phyloP scores from a whole-genome alignment of 2,113 vertebrate genomes.

The Micromys minutus region DNA sequence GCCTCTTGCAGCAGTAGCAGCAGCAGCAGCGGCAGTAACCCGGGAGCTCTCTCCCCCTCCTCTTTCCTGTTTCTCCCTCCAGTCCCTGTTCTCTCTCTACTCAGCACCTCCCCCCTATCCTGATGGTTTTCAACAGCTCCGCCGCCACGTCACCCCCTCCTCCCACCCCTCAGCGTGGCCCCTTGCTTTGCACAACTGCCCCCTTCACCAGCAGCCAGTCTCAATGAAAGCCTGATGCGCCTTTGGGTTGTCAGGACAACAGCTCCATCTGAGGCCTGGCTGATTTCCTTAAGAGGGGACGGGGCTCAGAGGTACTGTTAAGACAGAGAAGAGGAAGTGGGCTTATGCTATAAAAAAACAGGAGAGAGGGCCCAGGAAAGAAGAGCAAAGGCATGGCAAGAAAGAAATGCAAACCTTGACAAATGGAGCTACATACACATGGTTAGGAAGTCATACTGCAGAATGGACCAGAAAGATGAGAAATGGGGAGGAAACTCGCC shows the following conservation, averaged over 20 bases:
- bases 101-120: conserved; percentile 59
- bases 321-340: neutral
- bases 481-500: conserved; percentile 65
- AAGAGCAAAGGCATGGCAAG: neutral
- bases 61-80: conserved; percentile 53
- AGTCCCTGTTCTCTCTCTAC: conserved; percentile 39
- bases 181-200: conserved; percentile 79
- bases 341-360: neutral
- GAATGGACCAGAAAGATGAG: neutral
- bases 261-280: conserved; percentile 88
- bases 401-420: neutral
- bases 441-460: neutral
- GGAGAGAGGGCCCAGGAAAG: conserved; percentile 3
- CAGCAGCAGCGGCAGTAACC: conserved; percentile 66
- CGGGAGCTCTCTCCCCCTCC: conserved; percentile 50
- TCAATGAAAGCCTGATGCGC: conserved; percentile 83
- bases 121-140: conserved; percentile 39
- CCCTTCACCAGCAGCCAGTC: conserved; percentile 78
- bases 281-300: conserved; percentile 76
- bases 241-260: conserved; percentile 91
- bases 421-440: neutral
- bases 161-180: conserved; percentile 55
- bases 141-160: conserved; percentile 48
- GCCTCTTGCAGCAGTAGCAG: conserved; percentile 73
- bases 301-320: conserved; percentile 69